Evolutionary conservation across 2,888 invertebrate species (phyloP), one percentile per base, ranked within the genome.

Genomic region (Mystacides longicornis): DNA sequence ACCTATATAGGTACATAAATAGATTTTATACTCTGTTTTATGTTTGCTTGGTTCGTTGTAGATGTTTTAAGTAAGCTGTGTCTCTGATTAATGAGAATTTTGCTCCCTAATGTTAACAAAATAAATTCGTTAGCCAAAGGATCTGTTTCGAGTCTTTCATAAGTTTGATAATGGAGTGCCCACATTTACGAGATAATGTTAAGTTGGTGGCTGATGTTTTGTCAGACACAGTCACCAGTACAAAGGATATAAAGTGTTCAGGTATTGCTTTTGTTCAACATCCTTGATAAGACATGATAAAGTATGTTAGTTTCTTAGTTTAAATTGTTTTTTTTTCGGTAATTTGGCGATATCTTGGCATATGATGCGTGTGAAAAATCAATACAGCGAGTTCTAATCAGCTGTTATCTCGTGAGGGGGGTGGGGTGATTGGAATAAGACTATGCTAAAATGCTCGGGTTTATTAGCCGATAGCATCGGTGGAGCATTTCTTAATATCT

Each of bases 111-210:
- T 54, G 42, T 50, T 33, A 20, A 11, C 48, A 19, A 9, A 37
- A 45, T 22, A 43, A n/a, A 47, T 43, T 46, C 20, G 46, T 33
- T 33, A 50, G 54, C 48, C 23, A 51, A 48, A 31, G 37, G 51
- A 43, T 51, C 51, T 51, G 49, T 50, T 53, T 37, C 22, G 42
- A 18, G 21, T 21, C 20, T n/a, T 23, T 22, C 7, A 19, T 49
- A 31, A 37, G 11, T n/a, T 22, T 20, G 18, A 77, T 69, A 69
- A 85, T 84, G 84, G 83, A 84, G 78, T 84, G 84, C 73, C 78
- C 81, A 68, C 84, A 84, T 77, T 78, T 84, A 67, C 76, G 75
- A 71, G 81, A 81, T 73, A 80, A 81, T 75, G 80, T 83, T 69
- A 80, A 79, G 70, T 72, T 77, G 69, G 73, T 75, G 65, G 71